Base-by-base conservation (phyloP, 2,113 vertebrate species). In the Ovibos moschatus region DNA sequence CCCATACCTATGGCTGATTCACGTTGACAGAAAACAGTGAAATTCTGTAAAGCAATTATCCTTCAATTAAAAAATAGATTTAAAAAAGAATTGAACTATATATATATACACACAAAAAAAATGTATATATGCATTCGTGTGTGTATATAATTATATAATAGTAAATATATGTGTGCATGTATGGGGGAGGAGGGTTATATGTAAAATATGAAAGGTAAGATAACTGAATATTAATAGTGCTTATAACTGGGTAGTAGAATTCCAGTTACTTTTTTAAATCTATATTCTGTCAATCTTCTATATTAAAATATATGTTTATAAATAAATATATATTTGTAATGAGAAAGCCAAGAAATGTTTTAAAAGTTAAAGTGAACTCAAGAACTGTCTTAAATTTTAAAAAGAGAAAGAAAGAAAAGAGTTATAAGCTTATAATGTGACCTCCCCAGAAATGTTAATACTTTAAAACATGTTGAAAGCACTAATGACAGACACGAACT, bases 401-500 rank as follows among this genome's bases (percentile, higher is more conserved):
- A 82, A 53, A 82, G 6, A 7, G 84, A 93, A 79, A 40, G 92
- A 89, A 71, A 64, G 43, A 14, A 40, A 83, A 79, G 50, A 33
- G 27, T 88, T 85, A 25, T 60, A 76, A 51, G 13, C 57, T 95
- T 83, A 45, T 7, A 60, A 14, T 58, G 51, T 76, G 11, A 30
- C 90, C 11, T 89, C 74, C 19, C 19, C 36, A 30, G 58, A 83
- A 76, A 30, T 67, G 28, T 88, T 76, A 74, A 76, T 53, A 85
- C 87, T 96, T 97, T 89, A 93, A 43, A 43, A 47, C 40, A 67
- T 88, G 33, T 55, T 64, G 8, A 91, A 94, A 96, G 1, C 23
- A 91, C 45, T 94, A 55, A 94, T 96, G 88, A 62, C 62, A 79
- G 53, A 81, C 67, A 87, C n/a, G 74, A 76, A 40, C 47, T 94